These are phyloP conservation scores for Halcyon leucocephala DNA, from an alignment of 2,797 vertebrate genomes.

Conservation along the genomic window DNA sequence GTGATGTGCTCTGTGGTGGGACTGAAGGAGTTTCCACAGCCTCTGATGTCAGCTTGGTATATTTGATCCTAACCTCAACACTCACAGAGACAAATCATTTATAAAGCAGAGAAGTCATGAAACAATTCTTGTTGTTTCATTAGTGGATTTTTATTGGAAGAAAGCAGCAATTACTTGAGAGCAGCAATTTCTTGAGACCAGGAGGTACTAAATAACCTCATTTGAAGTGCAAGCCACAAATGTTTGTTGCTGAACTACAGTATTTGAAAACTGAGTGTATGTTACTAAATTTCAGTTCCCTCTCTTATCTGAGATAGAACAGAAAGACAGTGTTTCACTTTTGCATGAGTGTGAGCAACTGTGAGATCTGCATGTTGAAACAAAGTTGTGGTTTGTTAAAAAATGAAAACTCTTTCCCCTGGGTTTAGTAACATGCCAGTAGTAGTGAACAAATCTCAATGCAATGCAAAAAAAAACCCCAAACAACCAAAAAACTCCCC, in stretches of 20 bases:
- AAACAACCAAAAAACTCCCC: not conserved
- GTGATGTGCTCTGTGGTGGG: not conserved
- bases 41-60: not conserved
- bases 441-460: not conserved
- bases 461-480: not conserved
- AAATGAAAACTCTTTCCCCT: not conserved
- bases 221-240: not conserved
- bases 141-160: not conserved
- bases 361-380: not conserved
- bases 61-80: not conserved
- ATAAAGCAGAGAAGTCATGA: not conserved
- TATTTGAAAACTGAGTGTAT: not conserved
- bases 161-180: not conserved
- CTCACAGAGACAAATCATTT: not conserved
- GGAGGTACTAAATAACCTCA: not conserved
- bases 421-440: not conserved
- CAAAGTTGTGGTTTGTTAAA: constrained; percentile 1
- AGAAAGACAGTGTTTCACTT: not conserved
- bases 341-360: not conserved
- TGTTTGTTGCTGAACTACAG: not conserved
- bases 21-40: not conserved
- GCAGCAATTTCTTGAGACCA: not conserved
- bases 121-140: not conserved
- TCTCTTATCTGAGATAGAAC: not conserved
- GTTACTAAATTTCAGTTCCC: not conserved